phyloP scores from a whole-genome alignment of 2,797 vertebrate species.

The Gadopsis bispinosus region DNA sequence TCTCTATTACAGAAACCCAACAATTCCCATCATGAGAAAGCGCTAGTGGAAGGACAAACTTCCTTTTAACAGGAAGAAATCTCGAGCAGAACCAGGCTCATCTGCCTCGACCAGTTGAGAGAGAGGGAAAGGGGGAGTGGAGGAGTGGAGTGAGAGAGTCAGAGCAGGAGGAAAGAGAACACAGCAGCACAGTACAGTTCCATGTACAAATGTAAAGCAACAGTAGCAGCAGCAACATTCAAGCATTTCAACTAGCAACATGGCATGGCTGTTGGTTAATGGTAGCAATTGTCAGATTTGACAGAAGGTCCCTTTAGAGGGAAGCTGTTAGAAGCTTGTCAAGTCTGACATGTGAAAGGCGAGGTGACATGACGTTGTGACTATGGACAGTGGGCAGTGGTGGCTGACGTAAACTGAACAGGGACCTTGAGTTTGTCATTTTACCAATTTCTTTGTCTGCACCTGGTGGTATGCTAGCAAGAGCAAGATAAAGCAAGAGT shows the following conservation, averaged over 20 bases:
- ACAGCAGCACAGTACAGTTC: too few species aligned
- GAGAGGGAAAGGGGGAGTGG: too few species aligned
- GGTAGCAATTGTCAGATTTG: conserved; percentile 58
- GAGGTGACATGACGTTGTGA: conserved; percentile 12
- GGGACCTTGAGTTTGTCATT: conserved; percentile 8
- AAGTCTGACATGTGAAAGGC: conserved; percentile 29
- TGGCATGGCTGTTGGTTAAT: conserved; percentile 33
- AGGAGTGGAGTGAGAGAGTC: too few species aligned
- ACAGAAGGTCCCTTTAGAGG: conserved; percentile 36
- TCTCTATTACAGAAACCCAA: too few species aligned
- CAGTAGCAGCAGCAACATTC: too few species aligned
- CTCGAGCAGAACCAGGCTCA: too few species aligned
- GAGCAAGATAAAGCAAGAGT: background rate
- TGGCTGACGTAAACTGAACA: conserved; percentile 3
- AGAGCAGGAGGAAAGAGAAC: too few species aligned
- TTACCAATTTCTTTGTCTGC: background rate
- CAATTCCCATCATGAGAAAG: too few species aligned
- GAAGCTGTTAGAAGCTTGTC: conserved; percentile 40
- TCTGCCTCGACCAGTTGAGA: too few species aligned
- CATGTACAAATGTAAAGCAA: too few species aligned
- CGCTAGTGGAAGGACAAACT: too few species aligned
- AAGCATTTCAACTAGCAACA: conserved; percentile 22
- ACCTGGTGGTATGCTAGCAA: background rate
- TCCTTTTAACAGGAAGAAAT: too few species aligned
- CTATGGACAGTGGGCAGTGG: conserved; percentile 2